Percentiles rank a stretch among this genome's conserved stretches.
These are phyloP conservation scores for Cartodere bifasciata DNA, from an alignment of 2,888 invertebrate species.

Conservation along the genomic window DNA sequence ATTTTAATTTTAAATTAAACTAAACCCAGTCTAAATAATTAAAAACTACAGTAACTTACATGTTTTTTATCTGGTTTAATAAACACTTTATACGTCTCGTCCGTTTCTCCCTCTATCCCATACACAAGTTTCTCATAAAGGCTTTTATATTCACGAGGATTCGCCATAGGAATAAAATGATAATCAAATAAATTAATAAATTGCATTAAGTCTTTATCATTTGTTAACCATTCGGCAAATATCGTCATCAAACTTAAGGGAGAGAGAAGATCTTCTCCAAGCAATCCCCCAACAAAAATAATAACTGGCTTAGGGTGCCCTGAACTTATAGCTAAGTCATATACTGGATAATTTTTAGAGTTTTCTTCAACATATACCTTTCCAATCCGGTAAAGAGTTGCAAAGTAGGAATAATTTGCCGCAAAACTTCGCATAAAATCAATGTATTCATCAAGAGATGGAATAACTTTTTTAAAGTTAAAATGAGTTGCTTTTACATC, in stretches of 20 bases:
- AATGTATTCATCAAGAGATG: too few species aligned
- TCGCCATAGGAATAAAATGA: conserved; percentile 9
- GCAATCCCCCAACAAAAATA: conserved; percentile 8
- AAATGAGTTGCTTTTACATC: too few species aligned
- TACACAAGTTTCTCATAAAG: too few species aligned
- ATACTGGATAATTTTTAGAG: conserved; percentile 1
- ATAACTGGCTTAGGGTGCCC: conserved; percentile 9
- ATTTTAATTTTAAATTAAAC: too few species aligned
- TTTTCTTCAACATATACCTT: not conserved
- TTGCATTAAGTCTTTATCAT: conserved; percentile 5
- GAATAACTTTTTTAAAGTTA: too few species aligned
- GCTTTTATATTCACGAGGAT: conserved; percentile 9
- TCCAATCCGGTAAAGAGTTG: conserved; percentile 8
- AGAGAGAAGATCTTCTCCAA: conserved; percentile 5
- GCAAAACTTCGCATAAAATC: conserved; percentile 3
- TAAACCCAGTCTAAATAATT: too few species aligned
- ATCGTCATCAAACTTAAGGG: conserved; percentile 1
- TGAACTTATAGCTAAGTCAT: conserved; percentile 8
- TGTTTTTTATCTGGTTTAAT: too few species aligned
- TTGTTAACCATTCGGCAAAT: conserved; percentile 8
- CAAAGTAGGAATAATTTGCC: conserved; percentile 8
- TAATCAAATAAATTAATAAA: conserved; percentile 8
- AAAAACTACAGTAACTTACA: too few species aligned
- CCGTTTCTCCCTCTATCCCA: too few species aligned
- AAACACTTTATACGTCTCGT: too few species aligned